These are phyloP conservation scores for Limosa lapponica DNA, from an alignment of 2,797 vertebrate species.

Conservation along the genomic window DNA sequence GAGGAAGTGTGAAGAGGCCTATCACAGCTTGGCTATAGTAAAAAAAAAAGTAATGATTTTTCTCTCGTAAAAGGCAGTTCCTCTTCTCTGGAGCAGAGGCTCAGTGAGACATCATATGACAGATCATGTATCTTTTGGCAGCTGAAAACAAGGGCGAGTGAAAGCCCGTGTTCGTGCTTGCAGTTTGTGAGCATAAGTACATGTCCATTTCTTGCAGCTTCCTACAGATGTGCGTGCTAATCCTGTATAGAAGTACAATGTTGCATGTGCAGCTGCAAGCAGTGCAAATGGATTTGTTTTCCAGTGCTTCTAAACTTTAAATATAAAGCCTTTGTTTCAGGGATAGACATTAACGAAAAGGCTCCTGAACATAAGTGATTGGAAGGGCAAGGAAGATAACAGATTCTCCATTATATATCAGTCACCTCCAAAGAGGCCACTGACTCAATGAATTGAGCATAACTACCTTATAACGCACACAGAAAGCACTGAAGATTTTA, in stretches of 20 bases:
- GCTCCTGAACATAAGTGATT: background rate
- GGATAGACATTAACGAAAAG: background rate
- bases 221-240: background rate
- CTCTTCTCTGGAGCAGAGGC: background rate
- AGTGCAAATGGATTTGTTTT: background rate
- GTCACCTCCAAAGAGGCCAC: background rate
- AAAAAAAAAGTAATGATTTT: background rate
- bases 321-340: background rate
- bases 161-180: background rate
- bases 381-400: background rate
- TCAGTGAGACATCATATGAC: background rate
- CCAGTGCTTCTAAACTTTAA: background rate
- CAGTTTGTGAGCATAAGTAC: background rate
- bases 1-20: background rate
- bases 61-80: background rate
- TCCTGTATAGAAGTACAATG: background rate
- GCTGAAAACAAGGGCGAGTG: background rate
- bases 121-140: background rate
- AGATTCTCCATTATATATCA: background rate
- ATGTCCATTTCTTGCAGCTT: background rate
- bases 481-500: background rate
- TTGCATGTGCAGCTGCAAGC: background rate
- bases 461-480: background rate
- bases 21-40: background rate
- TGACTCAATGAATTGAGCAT: background rate